Percentiles rank a stretch among this genome's conserved stretches.
Conservation (phyloP, 2,888 invertebrate species). For the Clunio marinus region DNA sequence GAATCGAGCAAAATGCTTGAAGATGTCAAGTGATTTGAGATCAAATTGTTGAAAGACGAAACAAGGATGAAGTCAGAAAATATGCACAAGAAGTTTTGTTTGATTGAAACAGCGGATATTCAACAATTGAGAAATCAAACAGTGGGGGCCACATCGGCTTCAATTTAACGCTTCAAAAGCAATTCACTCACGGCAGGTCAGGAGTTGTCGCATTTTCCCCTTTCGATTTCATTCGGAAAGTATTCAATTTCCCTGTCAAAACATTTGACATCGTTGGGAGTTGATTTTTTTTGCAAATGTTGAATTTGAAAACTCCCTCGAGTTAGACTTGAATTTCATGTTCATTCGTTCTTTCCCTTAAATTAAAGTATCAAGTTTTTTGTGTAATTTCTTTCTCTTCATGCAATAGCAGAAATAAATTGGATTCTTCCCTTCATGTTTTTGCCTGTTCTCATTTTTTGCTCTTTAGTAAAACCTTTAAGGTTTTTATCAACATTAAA, state of each 20-base stretch:
- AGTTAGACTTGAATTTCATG: neutral
- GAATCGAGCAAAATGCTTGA: no score
- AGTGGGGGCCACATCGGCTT: slow-evolving; percentile 5
- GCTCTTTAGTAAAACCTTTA: neutral
- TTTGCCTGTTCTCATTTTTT: no score
- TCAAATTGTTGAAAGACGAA: no score
- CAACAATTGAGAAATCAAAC: neutral
- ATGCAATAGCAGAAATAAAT: neutral
- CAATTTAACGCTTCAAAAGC: slow-evolving; percentile 35
- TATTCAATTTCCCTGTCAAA: slow-evolving; percentile 18
- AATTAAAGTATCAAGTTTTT: slow-evolving; percentile 18
- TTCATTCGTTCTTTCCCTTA: neutral
- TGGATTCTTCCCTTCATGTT: no score
- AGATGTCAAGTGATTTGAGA: no score
- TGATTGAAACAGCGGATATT: no score
- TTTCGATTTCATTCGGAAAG: neutral
- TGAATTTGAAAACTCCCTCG: neutral
- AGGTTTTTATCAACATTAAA: slow-evolving; percentile 6
- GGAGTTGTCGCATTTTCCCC: neutral
- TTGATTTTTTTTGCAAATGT: neutral
- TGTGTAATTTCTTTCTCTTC: no score
- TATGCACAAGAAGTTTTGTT: no score
- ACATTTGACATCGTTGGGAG: slow-evolving; percentile 8
- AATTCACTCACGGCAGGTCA: neutral
- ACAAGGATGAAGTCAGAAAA: no score